phyloP scores from a whole-genome alignment of 2,888 invertebrate genomes.

The Drosophila heteroneura region DNA sequence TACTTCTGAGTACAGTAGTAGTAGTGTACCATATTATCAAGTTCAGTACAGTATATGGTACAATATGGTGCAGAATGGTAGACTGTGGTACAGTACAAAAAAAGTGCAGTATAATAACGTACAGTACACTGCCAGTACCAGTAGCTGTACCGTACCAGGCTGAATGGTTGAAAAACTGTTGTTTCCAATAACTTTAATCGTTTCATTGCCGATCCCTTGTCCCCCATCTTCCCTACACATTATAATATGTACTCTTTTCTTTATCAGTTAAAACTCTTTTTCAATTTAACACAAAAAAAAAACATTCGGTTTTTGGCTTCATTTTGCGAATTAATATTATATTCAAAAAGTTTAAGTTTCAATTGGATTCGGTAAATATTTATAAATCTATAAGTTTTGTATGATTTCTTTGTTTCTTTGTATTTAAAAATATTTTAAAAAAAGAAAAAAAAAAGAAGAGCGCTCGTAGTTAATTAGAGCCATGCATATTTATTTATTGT shows the following conservation, averaged over 20 bases:
- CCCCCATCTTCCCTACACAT: constrained; percentile 1
- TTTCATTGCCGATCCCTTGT: constrained; percentile 1
- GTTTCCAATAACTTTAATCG: not conserved
- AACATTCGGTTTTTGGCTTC: constrained; percentile 30
- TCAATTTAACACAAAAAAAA: constrained; percentile 6
- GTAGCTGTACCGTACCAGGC: not conserved
- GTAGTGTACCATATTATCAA: not conserved
- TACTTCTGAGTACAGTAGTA: not conserved
- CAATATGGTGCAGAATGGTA: not conserved
- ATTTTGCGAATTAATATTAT: constrained; percentile 24
- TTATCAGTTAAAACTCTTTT: constrained; percentile 32
- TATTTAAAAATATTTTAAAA: constrained; percentile 21
- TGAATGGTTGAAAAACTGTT: not conserved
- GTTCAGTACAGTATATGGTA: not conserved
- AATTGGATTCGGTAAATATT: constrained; percentile 31
- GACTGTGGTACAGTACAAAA: not conserved
- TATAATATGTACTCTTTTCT: constrained; percentile 28
- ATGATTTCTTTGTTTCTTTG: constrained; percentile 58
- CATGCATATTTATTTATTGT: constrained; percentile 68
- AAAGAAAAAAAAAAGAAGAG: constrained; percentile 11
- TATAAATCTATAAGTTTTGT: constrained; percentile 42
- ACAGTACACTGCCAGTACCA: not conserved
- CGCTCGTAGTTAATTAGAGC: constrained; percentile 46
- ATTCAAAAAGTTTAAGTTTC: constrained; percentile 29
- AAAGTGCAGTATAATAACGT: not conserved